Evolutionary conservation across 1,140 invertebrate species (phyloP), one percentile per base, ranked within the genome.

Genomic region (Drosophila melanica): DNA sequence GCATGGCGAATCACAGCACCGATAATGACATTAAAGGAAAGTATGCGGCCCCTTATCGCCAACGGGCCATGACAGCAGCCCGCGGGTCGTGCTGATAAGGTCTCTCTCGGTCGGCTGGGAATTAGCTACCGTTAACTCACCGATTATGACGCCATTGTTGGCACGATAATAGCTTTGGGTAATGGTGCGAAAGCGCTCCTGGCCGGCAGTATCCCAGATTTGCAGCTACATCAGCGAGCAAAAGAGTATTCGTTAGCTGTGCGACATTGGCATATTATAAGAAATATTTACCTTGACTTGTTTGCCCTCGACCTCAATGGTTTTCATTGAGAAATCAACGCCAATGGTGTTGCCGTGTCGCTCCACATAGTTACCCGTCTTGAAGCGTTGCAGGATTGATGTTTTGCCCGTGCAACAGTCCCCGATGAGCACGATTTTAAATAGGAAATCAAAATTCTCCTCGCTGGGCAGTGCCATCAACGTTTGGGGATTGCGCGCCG

Each of bases 291-390:
- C 97, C 95, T 99, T 98, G 62, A 98, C 95, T 93, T 95, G 95
- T 93, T 98, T 98, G 12, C 96, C 96, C 93, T 98, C 97, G 50
- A 99, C 95, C 60, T 96, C 93, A 8, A 99, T 94, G 20, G 97
- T 98, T 94, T 98, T 98, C 97, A 98, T 98, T 64, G 97, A 98
- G 93, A 98, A 99, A 93, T 99, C 98, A 27, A 99, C 98, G 53
- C 98, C 98, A 84, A 99, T 98, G 23, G 98, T 98, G 90, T 97
- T 98, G 18, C 97, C 97, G 92, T 98, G 97, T 79, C 95, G 94
- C 93, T 98, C 97, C 64, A 98, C 95, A 91, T 97, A 99, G 70
- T 96, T 98, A 67, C 98, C 98, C 60, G 97, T 97, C 92, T 97
- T 98, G 92, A 99, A 97, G 68, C 97, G 94, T 92, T 98, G 97